A percentile compares a stretch with the other conserved stretches of the same genome.
Conservation (phyloP, 1,140 invertebrate species). For the Drosophila virilis region DNA sequence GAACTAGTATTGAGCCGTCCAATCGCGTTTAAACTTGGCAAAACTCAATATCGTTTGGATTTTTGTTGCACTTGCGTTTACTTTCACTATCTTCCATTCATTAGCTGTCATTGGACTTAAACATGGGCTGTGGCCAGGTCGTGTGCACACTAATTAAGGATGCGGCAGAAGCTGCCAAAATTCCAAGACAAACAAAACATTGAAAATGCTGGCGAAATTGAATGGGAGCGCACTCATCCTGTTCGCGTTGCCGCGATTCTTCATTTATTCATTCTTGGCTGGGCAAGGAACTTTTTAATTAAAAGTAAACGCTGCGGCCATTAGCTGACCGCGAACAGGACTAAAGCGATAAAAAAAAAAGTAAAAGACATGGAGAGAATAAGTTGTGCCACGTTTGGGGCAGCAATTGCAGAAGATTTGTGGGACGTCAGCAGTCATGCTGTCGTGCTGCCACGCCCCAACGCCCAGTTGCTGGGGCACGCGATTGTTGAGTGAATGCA, state of each 20-base stretch:
- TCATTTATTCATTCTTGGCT: conserved; percentile 13
- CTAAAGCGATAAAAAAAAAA: conserved; percentile 9
- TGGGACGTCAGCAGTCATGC: background rate
- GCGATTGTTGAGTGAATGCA: background rate
- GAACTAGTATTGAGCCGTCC: too few relatives aligned
- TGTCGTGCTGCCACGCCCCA: conserved; percentile 4
- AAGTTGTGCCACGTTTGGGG: background rate
- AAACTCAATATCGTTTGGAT: background rate
- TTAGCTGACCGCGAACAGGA: conserved; percentile 25
- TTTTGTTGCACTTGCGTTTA: background rate
- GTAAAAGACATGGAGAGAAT: background rate
- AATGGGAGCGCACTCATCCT: conserved; percentile 17
- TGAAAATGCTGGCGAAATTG: conserved; percentile 14
- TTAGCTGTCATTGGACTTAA: background rate
- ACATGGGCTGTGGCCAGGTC: conserved; percentile 4
- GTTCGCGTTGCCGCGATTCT: background rate
- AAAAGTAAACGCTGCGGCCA: conserved; percentile 38
- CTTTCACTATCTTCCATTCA: background rate
- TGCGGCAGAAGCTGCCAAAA: conserved; percentile 15
- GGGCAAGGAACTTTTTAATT: conserved; percentile 41
- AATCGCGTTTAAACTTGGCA: too few relatives aligned
- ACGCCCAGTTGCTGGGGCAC: background rate
- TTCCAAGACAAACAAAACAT: background rate
- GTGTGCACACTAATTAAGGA: conserved; percentile 36
- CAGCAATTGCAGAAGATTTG: conserved; percentile 16